These are phyloP conservation scores for Rhyacophila evoluta DNA, from an alignment of 2,888 invertebrate species.

Conservation along the genomic window DNA sequence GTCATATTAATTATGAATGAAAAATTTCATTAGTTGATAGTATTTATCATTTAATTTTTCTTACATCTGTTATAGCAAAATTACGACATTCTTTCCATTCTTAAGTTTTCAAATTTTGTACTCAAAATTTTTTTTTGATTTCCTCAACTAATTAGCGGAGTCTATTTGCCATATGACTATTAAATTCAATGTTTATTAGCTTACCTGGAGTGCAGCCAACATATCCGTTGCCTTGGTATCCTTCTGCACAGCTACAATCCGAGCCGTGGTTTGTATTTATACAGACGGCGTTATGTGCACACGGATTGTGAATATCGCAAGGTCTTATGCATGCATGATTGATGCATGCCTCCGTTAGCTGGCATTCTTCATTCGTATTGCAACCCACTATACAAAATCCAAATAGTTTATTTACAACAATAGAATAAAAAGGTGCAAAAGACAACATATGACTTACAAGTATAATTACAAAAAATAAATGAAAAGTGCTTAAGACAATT, in stretches of 20 bases:
- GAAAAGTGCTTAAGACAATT: too few species aligned
- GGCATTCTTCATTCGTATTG: slow-evolving; percentile 87
- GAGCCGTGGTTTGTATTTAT: slow-evolving; percentile 89
- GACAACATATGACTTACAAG: neutral
- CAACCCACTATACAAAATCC: slow-evolving; percentile 81
- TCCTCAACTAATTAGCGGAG: too few species aligned
- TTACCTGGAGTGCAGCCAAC: slow-evolving; percentile 85
- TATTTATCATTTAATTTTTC: too few species aligned
- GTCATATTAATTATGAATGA: too few species aligned
- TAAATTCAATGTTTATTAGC: too few species aligned
- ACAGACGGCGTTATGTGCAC: slow-evolving; percentile 86
- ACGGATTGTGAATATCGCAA: slow-evolving; percentile 87
- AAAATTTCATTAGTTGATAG: too few species aligned
- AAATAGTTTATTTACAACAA: slow-evolving; percentile 56
- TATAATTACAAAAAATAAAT: neutral
- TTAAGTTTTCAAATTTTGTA: too few species aligned
- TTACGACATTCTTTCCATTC: too few species aligned
- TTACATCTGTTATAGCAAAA: too few species aligned
- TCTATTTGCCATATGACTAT: too few species aligned
- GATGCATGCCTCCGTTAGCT: slow-evolving; percentile 87
- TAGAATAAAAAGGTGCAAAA: slow-evolving; percentile 15
- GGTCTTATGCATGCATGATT: slow-evolving; percentile 87
- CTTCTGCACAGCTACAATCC: slow-evolving; percentile 87
- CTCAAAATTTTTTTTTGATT: too few species aligned
- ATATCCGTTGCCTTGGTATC: slow-evolving; percentile 89